A percentile compares a stretch with the other conserved stretches of the same genome.
phyloP scores from a whole-genome alignment of 2,113 vertebrate species.

The Thunnus thynnus region DNA sequence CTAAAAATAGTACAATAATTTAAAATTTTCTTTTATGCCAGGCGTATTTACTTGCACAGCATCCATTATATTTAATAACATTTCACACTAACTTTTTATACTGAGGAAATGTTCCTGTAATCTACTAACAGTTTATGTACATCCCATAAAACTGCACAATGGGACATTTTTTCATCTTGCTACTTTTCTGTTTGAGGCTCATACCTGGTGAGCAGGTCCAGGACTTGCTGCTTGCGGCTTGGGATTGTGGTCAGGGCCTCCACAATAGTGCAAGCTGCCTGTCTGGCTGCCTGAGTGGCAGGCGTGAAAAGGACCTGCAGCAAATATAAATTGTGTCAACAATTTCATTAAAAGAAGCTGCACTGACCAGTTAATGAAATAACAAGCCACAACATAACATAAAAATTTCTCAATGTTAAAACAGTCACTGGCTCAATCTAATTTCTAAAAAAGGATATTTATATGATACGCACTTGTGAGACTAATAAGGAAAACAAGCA shows the following conservation, averaged over 20 bases:
- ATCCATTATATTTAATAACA: background rate
- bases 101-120: background rate
- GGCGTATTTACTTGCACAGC: background rate
- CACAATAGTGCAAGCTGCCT: constrained; percentile 97
- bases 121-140: background rate
- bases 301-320: constrained; percentile 97
- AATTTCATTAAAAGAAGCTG: background rate
- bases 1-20: background rate
- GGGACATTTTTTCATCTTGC: background rate
- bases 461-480: background rate
- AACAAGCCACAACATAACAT: background rate
- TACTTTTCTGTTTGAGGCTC: background rate
- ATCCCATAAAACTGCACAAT: background rate
- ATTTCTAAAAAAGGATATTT: background rate
- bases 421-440: background rate
- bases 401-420: background rate
- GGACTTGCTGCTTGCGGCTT: constrained; percentile 97
- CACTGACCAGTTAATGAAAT: background rate
- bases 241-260: constrained; percentile 96
- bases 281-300: constrained; percentile 95
- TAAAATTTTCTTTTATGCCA: too few relatives aligned
- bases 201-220: constrained; percentile 98
- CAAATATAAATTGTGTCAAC: constrained; percentile 10
- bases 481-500: background rate
- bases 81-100: background rate